phyloP scores from a whole-genome alignment of 2,888 invertebrate species.

The Slavum lentiscoides region DNA sequence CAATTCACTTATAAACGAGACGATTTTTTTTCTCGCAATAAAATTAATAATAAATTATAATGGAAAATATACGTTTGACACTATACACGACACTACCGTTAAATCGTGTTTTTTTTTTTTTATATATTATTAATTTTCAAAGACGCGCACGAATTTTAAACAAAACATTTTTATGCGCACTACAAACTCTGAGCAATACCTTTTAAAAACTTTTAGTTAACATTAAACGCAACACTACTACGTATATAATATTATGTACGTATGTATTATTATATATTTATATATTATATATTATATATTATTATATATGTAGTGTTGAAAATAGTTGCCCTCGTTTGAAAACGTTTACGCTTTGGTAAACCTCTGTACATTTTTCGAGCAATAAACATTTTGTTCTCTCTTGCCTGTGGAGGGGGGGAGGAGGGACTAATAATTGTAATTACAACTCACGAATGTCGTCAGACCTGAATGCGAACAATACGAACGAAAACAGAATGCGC shows the following conservation, averaged over 20 bases:
- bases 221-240: background rate
- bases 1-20: background rate
- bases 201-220: background rate
- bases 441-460: background rate
- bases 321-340: slow-evolving; percentile 5
- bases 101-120: background rate
- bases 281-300: no score
- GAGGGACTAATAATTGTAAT: background rate
- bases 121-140: background rate
- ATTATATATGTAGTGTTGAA: slow-evolving; percentile 4
- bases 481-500: background rate
- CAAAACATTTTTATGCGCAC: no score
- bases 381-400: background rate
- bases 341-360: background rate
- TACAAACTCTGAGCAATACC: no score
- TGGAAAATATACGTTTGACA: background rate
- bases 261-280: no score
- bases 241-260: no score
- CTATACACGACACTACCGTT: background rate
- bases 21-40: background rate
- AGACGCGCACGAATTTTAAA: background rate
- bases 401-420: background rate
- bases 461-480: background rate
- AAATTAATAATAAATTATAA: background rate
- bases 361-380: background rate